These are phyloP conservation scores for Drosophila tani DNA, from an alignment of 1,140 invertebrate species.

Conservation along the genomic window DNA sequence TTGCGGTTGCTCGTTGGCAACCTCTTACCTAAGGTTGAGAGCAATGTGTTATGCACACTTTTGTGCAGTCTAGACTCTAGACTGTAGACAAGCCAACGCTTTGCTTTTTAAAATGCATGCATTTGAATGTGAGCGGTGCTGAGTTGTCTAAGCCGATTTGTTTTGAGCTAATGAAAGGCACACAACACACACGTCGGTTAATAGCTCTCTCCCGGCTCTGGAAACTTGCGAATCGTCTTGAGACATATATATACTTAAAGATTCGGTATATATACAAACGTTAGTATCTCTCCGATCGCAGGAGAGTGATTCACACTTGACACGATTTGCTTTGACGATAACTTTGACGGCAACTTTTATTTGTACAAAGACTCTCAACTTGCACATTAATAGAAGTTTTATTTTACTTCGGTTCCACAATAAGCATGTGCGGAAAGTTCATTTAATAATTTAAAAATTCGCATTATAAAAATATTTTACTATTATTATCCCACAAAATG, in stretches of 20 bases:
- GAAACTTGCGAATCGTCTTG: background rate
- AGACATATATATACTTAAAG: background rate
- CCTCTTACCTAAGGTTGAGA: conserved; percentile 3
- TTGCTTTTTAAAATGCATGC: conserved; percentile 27
- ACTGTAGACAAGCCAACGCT: conserved; percentile 21
- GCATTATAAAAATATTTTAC: too few relatives aligned
- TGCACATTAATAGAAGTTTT: too few relatives aligned
- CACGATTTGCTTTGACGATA: conserved; percentile 20
- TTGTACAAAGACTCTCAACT: background rate
- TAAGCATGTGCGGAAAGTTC: too few relatives aligned
- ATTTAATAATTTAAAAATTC: too few relatives aligned
- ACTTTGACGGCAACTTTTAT: background rate
- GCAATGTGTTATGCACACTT: conserved; percentile 21
- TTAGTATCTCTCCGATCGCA: conserved; percentile 1
- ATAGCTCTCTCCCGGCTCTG: conserved; percentile 4
- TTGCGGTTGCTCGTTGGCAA: background rate
- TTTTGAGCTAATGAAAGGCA: conserved; percentile 35
- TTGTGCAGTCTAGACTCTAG: conserved; percentile 19
- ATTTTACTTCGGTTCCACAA: too few relatives aligned
- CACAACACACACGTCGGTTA: conserved; percentile 10
- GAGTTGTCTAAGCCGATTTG: conserved; percentile 11
- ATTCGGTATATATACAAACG: background rate
- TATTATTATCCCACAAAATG: too few relatives aligned
- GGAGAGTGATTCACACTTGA: conserved; percentile 34
- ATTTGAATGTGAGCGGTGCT: conserved; percentile 2